Percentiles rank a stretch among this genome's conserved stretches.
Conservation (phyloP, 2,113 vertebrate genomes). For the Platysternon megacephalum region DNA sequence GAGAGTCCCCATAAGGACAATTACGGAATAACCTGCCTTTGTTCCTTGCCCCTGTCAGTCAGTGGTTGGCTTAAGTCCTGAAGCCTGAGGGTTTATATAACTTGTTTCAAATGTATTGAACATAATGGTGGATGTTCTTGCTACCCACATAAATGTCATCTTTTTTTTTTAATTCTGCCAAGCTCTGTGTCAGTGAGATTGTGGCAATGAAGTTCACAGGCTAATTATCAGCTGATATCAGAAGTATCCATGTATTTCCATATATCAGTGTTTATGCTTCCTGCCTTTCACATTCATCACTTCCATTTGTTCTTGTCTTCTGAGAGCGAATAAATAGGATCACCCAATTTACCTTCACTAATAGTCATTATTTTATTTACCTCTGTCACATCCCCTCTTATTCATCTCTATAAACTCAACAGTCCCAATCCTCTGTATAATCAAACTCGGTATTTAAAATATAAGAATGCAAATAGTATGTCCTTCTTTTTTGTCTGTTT, state of each 20-base stretch:
- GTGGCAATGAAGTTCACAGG: neutral
- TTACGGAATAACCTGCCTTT: neutral
- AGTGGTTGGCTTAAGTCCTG: neutral
- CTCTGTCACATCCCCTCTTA: neutral
- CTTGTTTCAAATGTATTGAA: neutral
- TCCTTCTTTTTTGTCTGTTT: neutral
- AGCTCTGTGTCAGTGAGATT: neutral
- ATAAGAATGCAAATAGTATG: neutral
- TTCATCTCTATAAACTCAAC: neutral
- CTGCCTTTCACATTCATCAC: neutral
- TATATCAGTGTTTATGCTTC: neutral
- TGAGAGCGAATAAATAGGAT: neutral
- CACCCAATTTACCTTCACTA: neutral
- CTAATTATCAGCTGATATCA: neutral
- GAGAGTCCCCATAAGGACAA: neutral
- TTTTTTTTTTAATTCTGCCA: neutral
- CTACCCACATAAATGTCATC: neutral
- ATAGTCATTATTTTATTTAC: neutral
- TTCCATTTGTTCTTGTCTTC: neutral
- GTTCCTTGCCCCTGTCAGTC: accelerated
- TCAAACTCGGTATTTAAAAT: neutral
- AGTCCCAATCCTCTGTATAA: neutral
- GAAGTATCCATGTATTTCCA: neutral
- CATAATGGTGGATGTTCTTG: neutral
- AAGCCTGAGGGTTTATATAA: accelerated